Conservation (phyloP, 1,140 invertebrate species). For the Drosophila malerkotliana region DNA sequence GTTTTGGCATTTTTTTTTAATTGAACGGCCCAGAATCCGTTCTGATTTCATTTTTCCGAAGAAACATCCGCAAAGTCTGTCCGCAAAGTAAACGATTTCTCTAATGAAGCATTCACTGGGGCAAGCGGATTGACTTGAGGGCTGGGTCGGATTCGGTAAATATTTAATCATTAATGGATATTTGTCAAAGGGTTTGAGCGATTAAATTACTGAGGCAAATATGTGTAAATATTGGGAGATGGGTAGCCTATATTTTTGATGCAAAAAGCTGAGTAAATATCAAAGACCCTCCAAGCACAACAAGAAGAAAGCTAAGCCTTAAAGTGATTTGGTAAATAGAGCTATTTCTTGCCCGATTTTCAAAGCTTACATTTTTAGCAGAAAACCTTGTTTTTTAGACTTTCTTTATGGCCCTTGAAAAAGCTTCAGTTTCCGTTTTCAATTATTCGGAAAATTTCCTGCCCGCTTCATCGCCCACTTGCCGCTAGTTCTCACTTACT, state of each 20-base stretch:
- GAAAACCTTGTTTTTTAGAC: too few species aligned
- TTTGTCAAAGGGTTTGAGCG: slow-evolving; percentile 2
- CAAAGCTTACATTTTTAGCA: background rate
- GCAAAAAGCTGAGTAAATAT: background rate
- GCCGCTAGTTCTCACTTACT: slow-evolving; percentile 7
- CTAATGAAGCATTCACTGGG: background rate
- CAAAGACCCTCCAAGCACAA: background rate
- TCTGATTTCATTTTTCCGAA: background rate
- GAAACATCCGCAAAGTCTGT: background rate
- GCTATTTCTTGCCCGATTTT: background rate
- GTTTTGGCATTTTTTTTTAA: slow-evolving; percentile 52
- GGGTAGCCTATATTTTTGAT: background rate
- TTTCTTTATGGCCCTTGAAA: background rate
- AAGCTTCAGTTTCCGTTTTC: slow-evolving; percentile 19
- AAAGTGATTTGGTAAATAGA: background rate
- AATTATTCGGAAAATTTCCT: slow-evolving; percentile 32
- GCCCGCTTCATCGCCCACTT: slow-evolving; percentile 1
- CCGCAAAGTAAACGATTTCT: background rate
- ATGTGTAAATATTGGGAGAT: background rate
- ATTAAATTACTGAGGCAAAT: slow-evolving; percentile 4
- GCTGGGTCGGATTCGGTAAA: background rate
- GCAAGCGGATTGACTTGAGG: background rate
- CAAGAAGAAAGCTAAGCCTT: background rate
- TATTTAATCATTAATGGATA: slow-evolving; percentile 2
- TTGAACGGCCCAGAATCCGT: slow-evolving; percentile 16